Base-by-base conservation (phyloP, 1,140 invertebrate genomes). In the Pogonus chalceus region DNA sequence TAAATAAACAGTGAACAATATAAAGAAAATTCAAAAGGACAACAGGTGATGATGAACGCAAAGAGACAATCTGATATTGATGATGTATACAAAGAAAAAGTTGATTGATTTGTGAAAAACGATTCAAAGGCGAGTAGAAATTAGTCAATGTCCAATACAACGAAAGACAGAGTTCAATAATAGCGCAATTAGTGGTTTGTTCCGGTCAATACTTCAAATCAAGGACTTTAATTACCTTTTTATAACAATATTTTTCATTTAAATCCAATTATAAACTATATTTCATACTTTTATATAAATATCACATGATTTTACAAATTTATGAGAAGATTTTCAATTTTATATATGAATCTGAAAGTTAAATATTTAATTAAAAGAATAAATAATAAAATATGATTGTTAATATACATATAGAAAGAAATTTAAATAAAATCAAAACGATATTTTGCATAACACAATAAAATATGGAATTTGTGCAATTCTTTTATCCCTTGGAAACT, bases 21-120 rank as follows among this genome's bases (percentile, higher is more conserved):
- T n/a, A n/a, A n/a, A n/a, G n/a, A n/a, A n/a, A n/a, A n/a, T n/a
- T n/a, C n/a, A n/a, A n/a, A n/a, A n/a, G n/a, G n/a, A n/a, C n/a
- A 43, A 43, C 37, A 43, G 37, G 37, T 43, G 37, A 43, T 43
- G 37, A 43, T 43, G 37, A 43, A 18, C 18, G 18, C 3, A 43
- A 16, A 16, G 18, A 43, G 37, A 43, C 37, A 43, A 43, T 43
- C 18, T 7, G 37, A 43, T 7, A 43, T 43, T 43, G 37, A 43
- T 43, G 37, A 43, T 43, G 9, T 43, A 43, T 10, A 43, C 7
- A 43, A 43, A 43, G 9, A 43, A 16, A 43, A 43, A n/a, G n/a
- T n/a, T n/a, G n/a, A n/a, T n/a, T n/a, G n/a, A n/a, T n/a, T n/a
- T 16, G 4, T 43, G 37, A 43, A 12, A 18, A 12, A 43, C 9